Conservation (phyloP, 35 echinoderm and acorn worm species). For the Stichopus chloronotus region DNA sequence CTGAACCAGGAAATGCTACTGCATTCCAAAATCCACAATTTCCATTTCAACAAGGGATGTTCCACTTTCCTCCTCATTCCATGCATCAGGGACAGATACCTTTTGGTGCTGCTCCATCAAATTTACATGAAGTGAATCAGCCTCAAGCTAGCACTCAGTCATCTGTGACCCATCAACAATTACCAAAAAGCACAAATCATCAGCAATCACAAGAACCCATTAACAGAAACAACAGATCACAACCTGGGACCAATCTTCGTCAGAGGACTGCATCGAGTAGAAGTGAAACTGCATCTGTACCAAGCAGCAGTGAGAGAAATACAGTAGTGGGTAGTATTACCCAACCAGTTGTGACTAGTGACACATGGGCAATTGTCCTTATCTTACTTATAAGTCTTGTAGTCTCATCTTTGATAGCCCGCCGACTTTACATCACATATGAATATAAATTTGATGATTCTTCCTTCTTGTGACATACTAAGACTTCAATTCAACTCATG, state of each 20-base stretch:
- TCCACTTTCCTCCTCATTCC: constrained; percentile 75
- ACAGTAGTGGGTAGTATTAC: not conserved
- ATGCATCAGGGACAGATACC: constrained; percentile 63
- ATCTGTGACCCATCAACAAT: not conserved
- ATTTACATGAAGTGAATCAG: not conserved
- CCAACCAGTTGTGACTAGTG: constrained; percentile 25
- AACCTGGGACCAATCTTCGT: constrained; percentile 6
- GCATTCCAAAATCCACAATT: constrained; percentile 59
- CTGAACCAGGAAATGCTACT: constrained; percentile 59
- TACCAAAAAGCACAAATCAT: not conserved
- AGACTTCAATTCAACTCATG: too few relatives aligned
- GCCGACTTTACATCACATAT: constrained; percentile 75
- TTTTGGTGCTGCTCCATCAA: constrained; percentile 24
- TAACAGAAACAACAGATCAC: not conserved
- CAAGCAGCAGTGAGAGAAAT: not conserved
- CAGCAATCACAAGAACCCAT: not conserved
- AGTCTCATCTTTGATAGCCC: constrained; percentile 57
- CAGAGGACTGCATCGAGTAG: not conserved
- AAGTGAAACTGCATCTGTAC: not conserved
- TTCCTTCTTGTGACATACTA: not conserved
- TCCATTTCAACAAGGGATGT: constrained; percentile 68
- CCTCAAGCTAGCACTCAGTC: constrained; percentile 21
- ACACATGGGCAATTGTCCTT: constrained; percentile 34
- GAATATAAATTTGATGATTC: constrained; percentile 87
- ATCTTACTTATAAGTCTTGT: constrained; percentile 43